phyloP scores from a whole-genome alignment of 2,113 vertebrate species.

The Oplegnathus fasciatus region DNA sequence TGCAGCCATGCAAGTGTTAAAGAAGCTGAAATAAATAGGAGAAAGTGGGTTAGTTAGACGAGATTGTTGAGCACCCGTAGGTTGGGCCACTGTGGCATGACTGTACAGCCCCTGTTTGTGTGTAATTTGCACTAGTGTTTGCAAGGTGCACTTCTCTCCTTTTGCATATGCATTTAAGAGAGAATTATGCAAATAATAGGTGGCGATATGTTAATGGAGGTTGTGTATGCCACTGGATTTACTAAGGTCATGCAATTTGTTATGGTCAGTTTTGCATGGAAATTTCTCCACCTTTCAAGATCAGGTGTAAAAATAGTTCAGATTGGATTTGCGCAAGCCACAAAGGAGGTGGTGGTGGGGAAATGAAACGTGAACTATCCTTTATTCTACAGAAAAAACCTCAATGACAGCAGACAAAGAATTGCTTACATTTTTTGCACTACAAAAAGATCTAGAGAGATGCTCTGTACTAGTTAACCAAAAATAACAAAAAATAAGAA shows the following conservation, averaged over 20 bases:
- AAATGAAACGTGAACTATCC: neutral
- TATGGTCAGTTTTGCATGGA: slow-evolving; percentile 4
- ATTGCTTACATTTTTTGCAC: neutral
- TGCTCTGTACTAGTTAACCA: neutral
- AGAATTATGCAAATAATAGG: neutral
- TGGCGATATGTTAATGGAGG: slow-evolving; percentile 5
- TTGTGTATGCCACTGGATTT: neutral
- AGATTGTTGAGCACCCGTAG: neutral
- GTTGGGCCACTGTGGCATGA: neutral
- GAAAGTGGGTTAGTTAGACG: slow-evolving; percentile 1
- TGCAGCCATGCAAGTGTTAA: neutral
- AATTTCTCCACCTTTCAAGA: neutral
- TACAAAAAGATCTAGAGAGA: neutral
- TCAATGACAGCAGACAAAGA: neutral
- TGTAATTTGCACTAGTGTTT: neutral
- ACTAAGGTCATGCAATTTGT: neutral
- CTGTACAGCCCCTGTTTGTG: neutral
- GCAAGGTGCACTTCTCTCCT: neutral
- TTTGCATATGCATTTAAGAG: neutral
- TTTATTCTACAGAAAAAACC: neutral
- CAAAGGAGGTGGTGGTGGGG: neutral
- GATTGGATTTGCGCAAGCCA: neutral
- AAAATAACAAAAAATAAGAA: neutral
- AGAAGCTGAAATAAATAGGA: neutral
- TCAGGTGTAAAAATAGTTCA: neutral